Evolutionary conservation across 2,113 vertebrate genomes (phyloP), one percentile per base, ranked within the genome.

Genomic region (Corythornis madagascariensis): DNA sequence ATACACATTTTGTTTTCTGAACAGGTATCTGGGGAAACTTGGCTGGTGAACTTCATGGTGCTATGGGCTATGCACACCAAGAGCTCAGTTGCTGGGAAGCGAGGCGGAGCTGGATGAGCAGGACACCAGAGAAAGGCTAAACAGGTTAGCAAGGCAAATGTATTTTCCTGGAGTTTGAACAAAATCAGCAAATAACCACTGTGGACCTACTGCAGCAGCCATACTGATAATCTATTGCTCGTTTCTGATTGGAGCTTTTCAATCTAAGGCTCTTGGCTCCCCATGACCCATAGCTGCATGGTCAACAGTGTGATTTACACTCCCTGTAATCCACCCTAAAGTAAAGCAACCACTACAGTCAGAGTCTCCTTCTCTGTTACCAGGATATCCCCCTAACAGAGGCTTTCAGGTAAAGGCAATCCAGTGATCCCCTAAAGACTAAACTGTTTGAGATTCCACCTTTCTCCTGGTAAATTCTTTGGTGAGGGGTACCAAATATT

Each of bases 1-100:
- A 40, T 25, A 53, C 50, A 50, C 13, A n/a, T 18, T 40, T 21
- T n/a, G 18, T 61, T 71, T 83, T 66, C 45, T 33, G 35, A 67
- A 48, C 31, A 60, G 64, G 75, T 66, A 48, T 59, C 81, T 7
- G 31, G 26, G 31, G 28, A 69, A 64, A 43, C 0, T 1, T n/a
- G n/a, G 43, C 61, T 6, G 14, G 33, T 43, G 48, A 77, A 31
- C 69, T 25, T 59, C 33, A 33, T 1, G 2, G 45, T 18, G 4
- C 26, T 12, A 11, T 5, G 40, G 35, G 48, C 71, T 63, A 76
- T 13, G 16, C 3, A 2, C 14, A 16, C 2, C 0, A 4, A 12
- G 31, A 35, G 75, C 60, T 26, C 31, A 21, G 55, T 18, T 55
- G 84, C 59, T 9, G 40, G 14, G 16, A 25, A 40, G 24, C 1